Evolutionary conservation across 2,888 invertebrate genomes (phyloP), one percentile per base, ranked within the genome.

Genomic region (Apomyelois bistriatella): DNA sequence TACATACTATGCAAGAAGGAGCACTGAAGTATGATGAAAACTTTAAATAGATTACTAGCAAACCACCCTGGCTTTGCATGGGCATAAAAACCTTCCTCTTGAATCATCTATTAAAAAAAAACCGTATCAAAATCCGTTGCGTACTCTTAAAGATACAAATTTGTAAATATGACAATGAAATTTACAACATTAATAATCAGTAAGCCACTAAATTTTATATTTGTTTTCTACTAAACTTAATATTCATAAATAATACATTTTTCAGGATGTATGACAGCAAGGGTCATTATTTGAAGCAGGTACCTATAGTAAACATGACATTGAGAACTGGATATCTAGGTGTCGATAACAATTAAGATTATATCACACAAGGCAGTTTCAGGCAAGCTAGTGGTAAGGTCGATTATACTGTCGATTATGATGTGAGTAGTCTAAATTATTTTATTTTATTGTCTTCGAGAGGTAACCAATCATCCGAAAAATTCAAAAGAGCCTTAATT

Each of bases 1-100:
- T 65, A 7, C 78, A 78, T 53, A 60, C 61, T 0, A 60, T 74
- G 35, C 76, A 75, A 17, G 65, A 72, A 16, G 72, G 70, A 6
- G 54, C 51, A 16, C 15, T 69, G 36, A 73, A 70, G 76, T 78
- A 52, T 57, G 67, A 61, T 37, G 17, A 6, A n/a, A 8, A 28
- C 22, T 15, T 40, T 28, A 28, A 28, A 7, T 28, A 28, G 7
- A n/a, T n/a, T n/a, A n/a, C n/a, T n/a, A n/a, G n/a, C n/a, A n/a
- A n/a, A n/a, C n/a, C n/a, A n/a, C n/a, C n/a, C n/a, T n/a, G n/a
- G n/a, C n/a, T n/a, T n/a, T n/a, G n/a, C n/a, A n/a, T n/a, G n/a
- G n/a, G n/a, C n/a, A n/a, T n/a, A n/a, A n/a, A n/a, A n/a, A n/a
- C n/a, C n/a, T n/a, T n/a, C n/a, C n/a, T n/a, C n/a, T n/a, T n/a